A percentile compares a stretch with the other conserved stretches of the same genome.
Conservation (phyloP, 2,888 invertebrate genomes). For the Melieria crassipennis region DNA sequence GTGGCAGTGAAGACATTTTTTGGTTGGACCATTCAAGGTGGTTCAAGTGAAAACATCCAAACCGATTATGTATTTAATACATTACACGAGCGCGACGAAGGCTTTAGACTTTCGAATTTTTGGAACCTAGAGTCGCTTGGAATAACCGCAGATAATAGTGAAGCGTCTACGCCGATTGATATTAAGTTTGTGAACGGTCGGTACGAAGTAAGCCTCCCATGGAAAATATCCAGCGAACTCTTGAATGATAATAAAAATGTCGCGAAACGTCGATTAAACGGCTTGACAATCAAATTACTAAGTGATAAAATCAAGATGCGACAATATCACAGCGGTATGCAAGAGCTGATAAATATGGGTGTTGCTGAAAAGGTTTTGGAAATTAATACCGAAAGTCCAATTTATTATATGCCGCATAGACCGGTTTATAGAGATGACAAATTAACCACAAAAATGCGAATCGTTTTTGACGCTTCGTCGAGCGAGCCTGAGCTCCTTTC, state of each 20-base stretch:
- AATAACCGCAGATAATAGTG: conserved; percentile 28
- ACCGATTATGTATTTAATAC: conserved; percentile 16
- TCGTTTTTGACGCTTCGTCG: conserved; percentile 37
- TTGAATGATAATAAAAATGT: conserved; percentile 28
- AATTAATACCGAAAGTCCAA: background rate
- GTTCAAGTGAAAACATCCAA: background rate
- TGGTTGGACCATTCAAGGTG: conserved; percentile 32
- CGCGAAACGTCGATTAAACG: background rate
- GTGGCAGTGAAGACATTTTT: conserved; percentile 39
- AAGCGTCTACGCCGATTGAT: conserved; percentile 23
- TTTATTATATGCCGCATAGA: conserved; percentile 37
- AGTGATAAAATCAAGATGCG: too few species aligned
- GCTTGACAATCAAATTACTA: too few species aligned
- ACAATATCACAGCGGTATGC: too few species aligned
- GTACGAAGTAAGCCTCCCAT: conserved; percentile 30
- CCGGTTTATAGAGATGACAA: conserved; percentile 37
- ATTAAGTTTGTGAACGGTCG: conserved; percentile 27
- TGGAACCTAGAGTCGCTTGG: conserved; percentile 36
- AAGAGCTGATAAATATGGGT: background rate
- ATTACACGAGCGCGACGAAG: conserved; percentile 1
- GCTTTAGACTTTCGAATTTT: conserved; percentile 16
- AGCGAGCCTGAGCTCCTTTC: conserved; percentile 32
- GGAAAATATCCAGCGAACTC: conserved; percentile 10
- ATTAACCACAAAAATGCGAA: conserved; percentile 33
- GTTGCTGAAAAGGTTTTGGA: background rate